Evolutionary conservation across 2,888 invertebrate genomes (phyloP).

Genomic region (Metalampra italica): DNA sequence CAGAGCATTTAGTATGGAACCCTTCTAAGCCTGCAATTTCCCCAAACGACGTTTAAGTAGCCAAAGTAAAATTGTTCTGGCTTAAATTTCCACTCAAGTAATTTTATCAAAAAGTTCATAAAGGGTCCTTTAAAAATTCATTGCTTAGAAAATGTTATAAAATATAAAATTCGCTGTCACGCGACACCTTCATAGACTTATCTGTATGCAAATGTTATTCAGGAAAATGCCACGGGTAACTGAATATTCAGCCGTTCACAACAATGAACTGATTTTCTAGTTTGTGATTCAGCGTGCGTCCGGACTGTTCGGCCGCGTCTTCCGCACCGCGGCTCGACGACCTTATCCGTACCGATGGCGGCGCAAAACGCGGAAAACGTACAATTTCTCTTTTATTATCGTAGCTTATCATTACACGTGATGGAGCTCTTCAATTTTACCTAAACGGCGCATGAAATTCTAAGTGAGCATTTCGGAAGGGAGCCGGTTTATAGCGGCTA

Average conservation of each 20-base stretch:
- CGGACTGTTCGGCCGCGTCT: slow-evolving; percentile 49
- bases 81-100: slow-evolving; percentile 2
- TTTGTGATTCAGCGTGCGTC: slow-evolving; percentile 65
- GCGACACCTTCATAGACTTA: slow-evolving; percentile 32
- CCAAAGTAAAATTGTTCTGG: slow-evolving; percentile 8
- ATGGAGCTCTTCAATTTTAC: slow-evolving; percentile 35
- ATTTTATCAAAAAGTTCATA: slow-evolving; percentile 6
- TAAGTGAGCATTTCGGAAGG: slow-evolving; percentile 20
- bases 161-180: slow-evolving; percentile 17
- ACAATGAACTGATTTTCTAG: slow-evolving; percentile 65
- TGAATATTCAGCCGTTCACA: slow-evolving; percentile 57
- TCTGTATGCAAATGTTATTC: slow-evolving; percentile 47
- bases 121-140: slow-evolving; percentile 1
- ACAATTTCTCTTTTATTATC: slow-evolving; percentile 37
- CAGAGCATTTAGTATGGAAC: neutral
- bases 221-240: slow-evolving; percentile 44
- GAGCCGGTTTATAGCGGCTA: slow-evolving; percentile 27
- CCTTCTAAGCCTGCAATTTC: slow-evolving; percentile 9
- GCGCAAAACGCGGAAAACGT: slow-evolving; percentile 41
- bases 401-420: slow-evolving; percentile 37
- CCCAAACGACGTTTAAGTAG: slow-evolving; percentile 5
- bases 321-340: slow-evolving; percentile 31
- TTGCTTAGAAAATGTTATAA: slow-evolving; percentile 1
- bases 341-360: slow-evolving; percentile 35
- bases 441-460: slow-evolving; percentile 41